Percentiles rank a stretch among this genome's conserved stretches.
Evolutionary conservation across 2,888 invertebrate genomes (phyloP).

Genomic region (Acrobeloides nanus): DNA sequence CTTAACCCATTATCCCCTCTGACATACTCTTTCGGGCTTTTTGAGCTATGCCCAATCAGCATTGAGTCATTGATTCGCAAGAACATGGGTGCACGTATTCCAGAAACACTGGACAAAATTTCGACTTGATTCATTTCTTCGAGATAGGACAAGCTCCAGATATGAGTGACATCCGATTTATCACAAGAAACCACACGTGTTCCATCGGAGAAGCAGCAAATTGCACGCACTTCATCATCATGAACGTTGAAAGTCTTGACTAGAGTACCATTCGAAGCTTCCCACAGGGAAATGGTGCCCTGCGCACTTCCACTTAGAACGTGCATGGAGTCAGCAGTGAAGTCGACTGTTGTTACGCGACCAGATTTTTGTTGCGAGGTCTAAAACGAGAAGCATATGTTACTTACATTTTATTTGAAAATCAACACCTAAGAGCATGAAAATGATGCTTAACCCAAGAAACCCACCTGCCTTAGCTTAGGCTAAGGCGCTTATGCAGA

Average conservation of each 20-base stretch:
- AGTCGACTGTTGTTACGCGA: constrained; percentile 38
- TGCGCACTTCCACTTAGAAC: constrained; percentile 39
- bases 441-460: too few species aligned
- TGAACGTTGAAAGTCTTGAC: constrained; percentile 26
- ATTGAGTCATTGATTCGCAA: constrained; percentile 21
- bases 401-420: too few species aligned
- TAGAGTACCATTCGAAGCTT: constrained; percentile 26
- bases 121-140: constrained; percentile 26
- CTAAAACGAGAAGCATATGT: constrained; percentile 14
- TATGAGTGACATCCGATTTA: constrained; percentile 29
- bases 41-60: constrained; percentile 26
- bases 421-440: too few species aligned
- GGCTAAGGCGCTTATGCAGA: too few species aligned
- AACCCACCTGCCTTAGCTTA: too few species aligned
- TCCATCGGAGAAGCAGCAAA: constrained; percentile 30
- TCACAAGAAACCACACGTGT: constrained; percentile 35
- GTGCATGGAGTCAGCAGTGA: constrained; percentile 35
- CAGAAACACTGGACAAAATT: constrained; percentile 21
- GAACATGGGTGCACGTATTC: constrained; percentile 16
- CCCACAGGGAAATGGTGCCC: constrained; percentile 34
- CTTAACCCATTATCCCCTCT: too few species aligned
- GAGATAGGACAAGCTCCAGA: constrained; percentile 32
- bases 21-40: constrained; percentile 41
- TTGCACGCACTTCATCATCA: constrained; percentile 8
- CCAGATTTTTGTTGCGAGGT: constrained; percentile 36